Conservation (phyloP, 2,113 vertebrate genomes). For the Chinchilla lanigera region DNA sequence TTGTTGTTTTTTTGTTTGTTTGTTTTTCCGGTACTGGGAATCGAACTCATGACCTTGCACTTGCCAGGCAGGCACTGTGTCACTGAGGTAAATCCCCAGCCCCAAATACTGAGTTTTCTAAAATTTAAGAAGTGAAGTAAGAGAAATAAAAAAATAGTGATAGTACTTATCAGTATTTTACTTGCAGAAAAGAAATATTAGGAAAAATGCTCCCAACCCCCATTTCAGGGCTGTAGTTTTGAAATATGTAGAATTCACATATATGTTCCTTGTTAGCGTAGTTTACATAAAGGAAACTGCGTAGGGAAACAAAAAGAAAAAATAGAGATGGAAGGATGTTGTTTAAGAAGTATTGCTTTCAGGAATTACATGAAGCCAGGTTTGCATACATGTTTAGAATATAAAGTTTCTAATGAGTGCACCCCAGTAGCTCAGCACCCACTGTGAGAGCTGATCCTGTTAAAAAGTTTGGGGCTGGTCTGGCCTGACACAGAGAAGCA, state of each 20-base stretch:
- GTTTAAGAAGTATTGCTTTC: neutral
- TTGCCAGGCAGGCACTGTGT: no score
- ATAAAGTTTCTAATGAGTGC: neutral
- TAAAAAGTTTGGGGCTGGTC: neutral
- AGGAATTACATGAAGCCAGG: neutral
- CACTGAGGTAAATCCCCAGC: no score
- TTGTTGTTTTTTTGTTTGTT: no score
- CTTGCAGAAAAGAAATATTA: neutral
- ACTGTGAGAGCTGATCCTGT: neutral
- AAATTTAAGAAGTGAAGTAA: neutral
- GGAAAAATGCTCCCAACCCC: neutral
- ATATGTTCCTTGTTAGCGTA: neutral
- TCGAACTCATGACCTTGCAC: no score
- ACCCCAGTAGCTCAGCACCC: neutral
- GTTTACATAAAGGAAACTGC: neutral
- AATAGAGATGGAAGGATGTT: neutral
- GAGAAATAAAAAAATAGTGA: neutral
- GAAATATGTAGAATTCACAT: neutral
- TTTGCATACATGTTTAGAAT: neutral
- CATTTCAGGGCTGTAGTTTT: neutral
- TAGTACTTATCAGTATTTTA: neutral
- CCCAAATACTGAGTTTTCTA: neutral
- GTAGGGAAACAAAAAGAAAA: neutral
- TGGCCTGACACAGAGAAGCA: neutral
- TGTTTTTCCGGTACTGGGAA: no score